Conservation (phyloP, 2,888 invertebrate species). For the Lochmaea capreae region DNA sequence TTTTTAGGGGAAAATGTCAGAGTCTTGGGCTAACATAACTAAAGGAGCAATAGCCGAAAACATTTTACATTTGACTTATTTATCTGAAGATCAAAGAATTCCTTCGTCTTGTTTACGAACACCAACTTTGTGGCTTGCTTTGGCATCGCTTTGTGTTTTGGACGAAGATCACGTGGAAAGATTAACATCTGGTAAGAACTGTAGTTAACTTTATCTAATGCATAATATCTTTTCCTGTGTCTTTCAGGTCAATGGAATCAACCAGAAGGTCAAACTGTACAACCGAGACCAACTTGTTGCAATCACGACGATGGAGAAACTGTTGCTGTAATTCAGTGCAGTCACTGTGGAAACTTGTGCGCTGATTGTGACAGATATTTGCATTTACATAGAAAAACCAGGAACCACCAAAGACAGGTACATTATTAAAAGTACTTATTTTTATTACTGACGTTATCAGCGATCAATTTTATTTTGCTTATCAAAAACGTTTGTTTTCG, state of each 20-base stretch:
- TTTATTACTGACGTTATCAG: too few relatives aligned
- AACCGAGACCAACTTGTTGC: constrained; percentile 84
- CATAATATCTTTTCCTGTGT: not conserved
- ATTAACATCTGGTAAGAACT: constrained; percentile 72
- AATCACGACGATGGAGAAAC: constrained; percentile 98
- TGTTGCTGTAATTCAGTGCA: constrained; percentile 92
- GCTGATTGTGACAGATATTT: constrained; percentile 96
- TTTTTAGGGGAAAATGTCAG: constrained; percentile 84
- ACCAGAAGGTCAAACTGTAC: constrained; percentile 69
- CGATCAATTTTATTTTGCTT: too few relatives aligned
- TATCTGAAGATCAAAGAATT: constrained; percentile 80
- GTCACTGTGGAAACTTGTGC: constrained; percentile 91
- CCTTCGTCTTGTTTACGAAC: constrained; percentile 84
- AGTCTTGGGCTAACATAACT: constrained; percentile 87
- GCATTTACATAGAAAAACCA: constrained; percentile 89
- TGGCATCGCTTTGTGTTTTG: constrained; percentile 93
- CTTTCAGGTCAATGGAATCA: constrained; percentile 83
- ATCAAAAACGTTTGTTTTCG: too few relatives aligned
- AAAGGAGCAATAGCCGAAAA: constrained; percentile 90
- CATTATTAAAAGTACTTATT: not conserved
- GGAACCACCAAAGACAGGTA: constrained; percentile 86
- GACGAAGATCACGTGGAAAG: constrained; percentile 91
- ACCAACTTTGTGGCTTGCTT: constrained; percentile 90
- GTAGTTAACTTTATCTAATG: not conserved
- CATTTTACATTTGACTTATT: constrained; percentile 83